Percentiles rank a stretch among this genome's conserved stretches.
These are phyloP conservation scores for Iguana delicatissima DNA, from an alignment of 2,797 vertebrate genomes.

Conservation along the genomic window DNA sequence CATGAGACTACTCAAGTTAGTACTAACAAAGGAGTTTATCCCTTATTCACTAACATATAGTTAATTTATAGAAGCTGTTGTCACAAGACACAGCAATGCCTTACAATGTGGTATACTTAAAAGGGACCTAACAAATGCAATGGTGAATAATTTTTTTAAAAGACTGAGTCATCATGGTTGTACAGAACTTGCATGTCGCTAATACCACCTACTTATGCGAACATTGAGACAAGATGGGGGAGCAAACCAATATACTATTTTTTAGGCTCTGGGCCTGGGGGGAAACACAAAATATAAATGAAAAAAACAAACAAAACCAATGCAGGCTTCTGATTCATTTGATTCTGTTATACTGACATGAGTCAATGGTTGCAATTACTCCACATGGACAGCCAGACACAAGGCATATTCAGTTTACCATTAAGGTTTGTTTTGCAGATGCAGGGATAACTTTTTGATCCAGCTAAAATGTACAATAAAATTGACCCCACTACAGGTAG, in stretches of 20 bases:
- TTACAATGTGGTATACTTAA: neutral
- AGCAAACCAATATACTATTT: neutral
- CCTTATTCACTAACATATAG: too few relatives aligned
- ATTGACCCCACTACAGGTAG: neutral
- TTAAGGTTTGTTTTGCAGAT: neutral
- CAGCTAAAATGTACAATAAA: neutral
- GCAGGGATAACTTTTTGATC: neutral
- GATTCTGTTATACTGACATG: neutral
- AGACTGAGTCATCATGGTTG: neutral
- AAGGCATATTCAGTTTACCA: neutral
- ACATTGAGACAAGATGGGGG: neutral
- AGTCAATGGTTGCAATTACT: neutral
- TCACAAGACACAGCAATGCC: neutral
- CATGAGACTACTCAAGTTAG: too few relatives aligned
- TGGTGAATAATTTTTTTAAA: too few relatives aligned
- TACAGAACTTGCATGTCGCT: neutral
- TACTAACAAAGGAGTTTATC: too few relatives aligned
- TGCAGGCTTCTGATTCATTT: neutral
- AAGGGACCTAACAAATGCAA: neutral
- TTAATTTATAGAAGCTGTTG: neutral
- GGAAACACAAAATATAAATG: neutral
- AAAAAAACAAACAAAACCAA: neutral
- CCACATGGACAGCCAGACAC: neutral
- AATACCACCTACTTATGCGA: neutral
- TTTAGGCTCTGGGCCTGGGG: too few relatives aligned